phyloP scores from a whole-genome alignment of 2,797 vertebrate genomes.

The Dipus sagitta region DNA sequence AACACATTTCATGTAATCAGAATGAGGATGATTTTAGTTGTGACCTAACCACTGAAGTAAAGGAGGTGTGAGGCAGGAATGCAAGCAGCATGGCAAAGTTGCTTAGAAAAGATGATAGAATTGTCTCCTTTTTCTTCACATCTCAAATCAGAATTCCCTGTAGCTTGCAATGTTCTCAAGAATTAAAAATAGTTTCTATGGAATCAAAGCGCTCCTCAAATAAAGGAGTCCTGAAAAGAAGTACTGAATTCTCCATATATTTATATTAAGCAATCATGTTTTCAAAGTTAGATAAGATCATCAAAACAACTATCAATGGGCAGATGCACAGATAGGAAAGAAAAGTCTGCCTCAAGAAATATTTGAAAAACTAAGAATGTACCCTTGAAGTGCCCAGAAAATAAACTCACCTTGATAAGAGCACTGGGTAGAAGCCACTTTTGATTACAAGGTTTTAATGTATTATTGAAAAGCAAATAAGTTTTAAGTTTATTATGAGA shows the following conservation, averaged over 20 bases:
- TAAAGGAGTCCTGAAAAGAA: neutral
- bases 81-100: neutral
- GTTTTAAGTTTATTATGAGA: constrained; percentile 13
- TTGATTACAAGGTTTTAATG: constrained; percentile 19
- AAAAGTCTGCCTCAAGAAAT: constrained; percentile 45
- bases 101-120: neutral
- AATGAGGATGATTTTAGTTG: neutral
- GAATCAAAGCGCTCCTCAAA: neutral
- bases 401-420: neutral
- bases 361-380: neutral
- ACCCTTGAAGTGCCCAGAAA: neutral
- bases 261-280: constrained; percentile 19
- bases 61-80: neutral
- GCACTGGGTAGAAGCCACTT: neutral
- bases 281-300: constrained; percentile 47
- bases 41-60: neutral
- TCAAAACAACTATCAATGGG: constrained; percentile 48
- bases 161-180: neutral
- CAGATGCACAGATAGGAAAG: neutral
- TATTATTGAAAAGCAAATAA: constrained; percentile 39
- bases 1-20: neutral
- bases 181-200: neutral
- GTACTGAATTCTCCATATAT: neutral
- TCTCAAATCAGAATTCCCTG: neutral
- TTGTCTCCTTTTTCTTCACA: constrained; percentile 16